Evolutionary conservation across 2,888 invertebrate species (phyloP).

Genomic region (Diaperis boleti): DNA sequence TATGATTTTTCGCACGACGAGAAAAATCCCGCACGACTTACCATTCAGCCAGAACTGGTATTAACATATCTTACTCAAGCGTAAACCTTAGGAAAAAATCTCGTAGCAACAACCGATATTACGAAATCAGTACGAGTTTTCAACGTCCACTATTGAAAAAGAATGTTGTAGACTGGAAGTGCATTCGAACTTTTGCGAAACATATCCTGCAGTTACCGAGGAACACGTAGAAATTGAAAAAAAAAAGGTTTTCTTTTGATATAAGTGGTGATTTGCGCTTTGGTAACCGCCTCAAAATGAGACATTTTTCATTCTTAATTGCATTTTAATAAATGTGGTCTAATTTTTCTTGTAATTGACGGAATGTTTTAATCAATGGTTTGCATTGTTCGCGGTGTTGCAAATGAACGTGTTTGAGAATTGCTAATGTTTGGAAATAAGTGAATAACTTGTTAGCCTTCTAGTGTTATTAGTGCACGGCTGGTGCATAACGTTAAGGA

Average conservation of each 20-base stretch:
- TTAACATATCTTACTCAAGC: too few species aligned
- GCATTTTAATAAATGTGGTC: neutral
- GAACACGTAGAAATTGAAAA: neutral
- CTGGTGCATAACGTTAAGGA: neutral
- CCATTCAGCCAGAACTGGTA: too few species aligned
- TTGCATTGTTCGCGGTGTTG: constrained; percentile 6
- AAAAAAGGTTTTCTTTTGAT: neutral
- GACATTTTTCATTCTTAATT: neutral
- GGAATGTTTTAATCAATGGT: constrained; percentile 1
- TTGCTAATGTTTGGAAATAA: constrained; percentile 5
- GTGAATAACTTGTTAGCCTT: neutral
- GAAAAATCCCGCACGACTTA: too few species aligned
- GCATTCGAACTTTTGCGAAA: neutral
- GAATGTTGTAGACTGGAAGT: too few species aligned
- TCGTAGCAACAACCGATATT: neutral
- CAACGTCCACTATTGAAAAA: too few species aligned
- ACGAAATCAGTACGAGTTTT: neutral
- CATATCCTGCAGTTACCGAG: too few species aligned
- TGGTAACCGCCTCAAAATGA: neutral
- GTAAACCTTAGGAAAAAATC: neutral
- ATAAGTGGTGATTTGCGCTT: too few species aligned
- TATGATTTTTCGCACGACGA: too few species aligned
- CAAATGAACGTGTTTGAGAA: constrained; percentile 5
- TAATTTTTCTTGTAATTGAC: neutral
- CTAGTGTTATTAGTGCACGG: neutral